phyloP scores from a whole-genome alignment of 2,888 invertebrate species.

The Drosophila neutralis region DNA sequence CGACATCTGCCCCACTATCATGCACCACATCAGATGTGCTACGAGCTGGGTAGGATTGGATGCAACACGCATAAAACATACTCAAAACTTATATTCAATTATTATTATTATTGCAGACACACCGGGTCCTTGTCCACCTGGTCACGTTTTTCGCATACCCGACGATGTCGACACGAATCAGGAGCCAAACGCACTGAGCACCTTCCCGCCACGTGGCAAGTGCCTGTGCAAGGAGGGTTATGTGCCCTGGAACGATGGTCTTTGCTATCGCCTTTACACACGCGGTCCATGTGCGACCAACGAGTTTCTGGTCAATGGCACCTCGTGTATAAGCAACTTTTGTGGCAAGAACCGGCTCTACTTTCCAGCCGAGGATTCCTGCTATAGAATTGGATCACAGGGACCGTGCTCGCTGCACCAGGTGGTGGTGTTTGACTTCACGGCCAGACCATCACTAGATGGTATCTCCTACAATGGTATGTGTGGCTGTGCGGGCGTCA shows the following conservation, averaged over 20 bases:
- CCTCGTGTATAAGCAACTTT: constrained; percentile 89
- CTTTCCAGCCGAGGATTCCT: constrained; percentile 90
- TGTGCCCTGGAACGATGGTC: constrained; percentile 88
- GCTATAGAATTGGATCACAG: constrained; percentile 91
- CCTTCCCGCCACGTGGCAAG: constrained; percentile 85
- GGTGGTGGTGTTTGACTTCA: constrained; percentile 92
- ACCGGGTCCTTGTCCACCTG: constrained; percentile 90
- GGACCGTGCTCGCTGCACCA: constrained; percentile 91
- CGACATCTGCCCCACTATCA: constrained; percentile 90
- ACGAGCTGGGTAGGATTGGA: constrained; percentile 88
- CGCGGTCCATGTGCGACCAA: constrained; percentile 90
- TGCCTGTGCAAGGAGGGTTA: constrained; percentile 90
- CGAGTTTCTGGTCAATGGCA: constrained; percentile 89
- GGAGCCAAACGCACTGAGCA: constrained; percentile 54
- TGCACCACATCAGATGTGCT: constrained; percentile 89
- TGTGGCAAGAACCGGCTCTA: constrained; percentile 91
- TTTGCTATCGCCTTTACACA: constrained; percentile 92
- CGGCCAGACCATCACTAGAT: constrained; percentile 90
- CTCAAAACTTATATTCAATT: not conserved
- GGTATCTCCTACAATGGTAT: constrained; percentile 93
- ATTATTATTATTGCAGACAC: constrained; percentile 86
- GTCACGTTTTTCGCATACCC: constrained; percentile 89
- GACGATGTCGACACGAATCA: constrained; percentile 80
- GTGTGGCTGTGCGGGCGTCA: constrained; percentile 89
- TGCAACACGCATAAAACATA: not conserved